Evolutionary conservation across 2,888 invertebrate species (phyloP), one percentile per base, ranked within the genome.

Genomic region (Coleophora flavipennella): DNA sequence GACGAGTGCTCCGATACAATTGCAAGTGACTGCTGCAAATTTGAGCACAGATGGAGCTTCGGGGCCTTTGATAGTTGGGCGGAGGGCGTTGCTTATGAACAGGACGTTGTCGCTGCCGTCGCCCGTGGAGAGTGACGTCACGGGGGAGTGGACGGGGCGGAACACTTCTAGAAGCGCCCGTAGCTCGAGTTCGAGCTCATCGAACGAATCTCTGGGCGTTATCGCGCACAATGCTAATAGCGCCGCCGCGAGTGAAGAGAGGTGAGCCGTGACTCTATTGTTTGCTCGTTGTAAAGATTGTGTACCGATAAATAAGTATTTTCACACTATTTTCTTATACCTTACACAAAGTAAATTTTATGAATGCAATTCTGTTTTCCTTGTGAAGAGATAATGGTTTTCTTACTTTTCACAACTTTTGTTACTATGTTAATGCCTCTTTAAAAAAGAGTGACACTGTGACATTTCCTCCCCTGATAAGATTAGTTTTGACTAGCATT

Each of bases 21-120:
- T 83, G 45, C 83, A 83, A 64, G 76, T 83, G 33, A 79, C 81
- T 11, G 78, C 83, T 13, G 77, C 81, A 1, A 81, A 81, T 62
- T 55, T 83, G n/a, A 80, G 69, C 46, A 69, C 63, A 38, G 79
- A 77, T 49, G 74, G 74, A 11, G 62, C 73, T 12, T 75, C 83
- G 7, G 79, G 79, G 1, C 84, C 83, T 11, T 57, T 83, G 36
- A 81, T 84, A 37, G 71, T 83, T 8, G 83, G 83, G 7, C 72
- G 83, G 1, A 60, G 77, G 38, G 70, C 83, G 11, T 59, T 84
- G 49, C 55, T 83, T 27, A 83, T 83, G 79, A 83, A 83, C 43
- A 59, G 83, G 20, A 66, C 83, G 7, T 49, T 83, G 38, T 83
- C 83, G 0, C 54, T 83, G 20, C 83, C 83, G 0, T 81, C 83